Base-by-base conservation (phyloP, 2,888 invertebrate genomes). In the Chrysomela aeneicollis region DNA sequence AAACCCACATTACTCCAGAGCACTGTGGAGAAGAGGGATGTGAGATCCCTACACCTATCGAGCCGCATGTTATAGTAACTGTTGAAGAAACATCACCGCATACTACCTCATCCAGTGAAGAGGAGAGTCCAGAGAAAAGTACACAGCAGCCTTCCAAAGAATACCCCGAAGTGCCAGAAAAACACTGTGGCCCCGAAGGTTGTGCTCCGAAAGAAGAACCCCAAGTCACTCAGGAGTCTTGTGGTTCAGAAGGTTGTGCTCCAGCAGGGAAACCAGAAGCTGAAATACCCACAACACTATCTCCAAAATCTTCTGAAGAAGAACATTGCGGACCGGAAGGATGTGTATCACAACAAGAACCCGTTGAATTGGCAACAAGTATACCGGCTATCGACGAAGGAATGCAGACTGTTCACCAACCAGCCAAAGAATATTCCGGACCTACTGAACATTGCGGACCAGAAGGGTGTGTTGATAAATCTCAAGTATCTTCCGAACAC, bases 181-280 rank as follows among this genome's bases (percentile, higher is more conserved):
- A 66, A 52, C 54, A 70, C 15, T 69, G 70, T 63, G 65, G 37
- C 2, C 53, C 46, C 54, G 61, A 68, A 37, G 63, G 62, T 59
- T 71, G 71, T 35, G 62, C 32, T 32, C 42, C 46, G 35, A 51
- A 2, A 35, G 26, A 26, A 26, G 32, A 57, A 22, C 15, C 50
- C 5, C 55, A 50, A 26, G 37, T 26, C n/a, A 55, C 59, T 8
- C 32, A 5, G 10, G 66, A 65, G 12, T 64, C 62, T 17, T 70
- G 71, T 63, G 67, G 51, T 5, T 54, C 50, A 58, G 62, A 71
- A 46, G 65, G 64, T 51, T 72, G 72, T 42, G 63, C 35, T 37
- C 19, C 49, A 18, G 3, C 51, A 52, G 64, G 2, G 21, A 19
- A 32, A 42, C 61, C 52, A 12, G n/a, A 19, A 37, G 26, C 15